Evolutionary conservation across 2,888 invertebrate species (phyloP), one percentile per base, ranked within the genome.

Genomic region (Quadriops clusia): DNA sequence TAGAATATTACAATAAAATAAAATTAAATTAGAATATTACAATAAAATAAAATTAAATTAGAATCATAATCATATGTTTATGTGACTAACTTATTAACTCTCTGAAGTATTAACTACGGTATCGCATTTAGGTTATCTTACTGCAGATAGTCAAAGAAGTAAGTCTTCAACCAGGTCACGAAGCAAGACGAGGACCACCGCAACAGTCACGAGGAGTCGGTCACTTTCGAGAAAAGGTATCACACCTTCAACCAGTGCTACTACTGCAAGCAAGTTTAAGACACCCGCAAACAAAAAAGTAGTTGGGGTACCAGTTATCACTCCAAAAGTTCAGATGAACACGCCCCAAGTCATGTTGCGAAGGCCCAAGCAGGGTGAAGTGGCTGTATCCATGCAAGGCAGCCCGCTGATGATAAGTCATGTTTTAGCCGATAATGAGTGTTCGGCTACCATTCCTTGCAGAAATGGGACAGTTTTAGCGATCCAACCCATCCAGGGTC

Each of bases 91-190:
- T n/a, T n/a, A n/a, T n/a, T n/a, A n/a, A n/a, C n/a, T n/a, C n/a
- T n/a, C n/a, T n/a, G n/a, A n/a, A n/a, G n/a, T n/a, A n/a, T n/a
- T n/a, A n/a, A n/a, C n/a, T n/a, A n/a, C n/a, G n/a, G n/a, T n/a
- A n/a, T n/a, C n/a, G n/a, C n/a, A 23, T 13, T 23, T n/a, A 23
- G 23, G 23, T 23, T 23, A 23, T 23, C 23, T 23, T 23, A 23
- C 23, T 12, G 23, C 23, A 8, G 23, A 13, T 6, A 23, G 23
- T 23, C 6, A 13, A 8, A 8, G 12, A n/a, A 23, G 23, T n/a
- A n/a, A n/a, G n/a, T n/a, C n/a, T n/a, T n/a, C n/a, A n/a, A 12
- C 23, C 13, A 23, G 12, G 2, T 6, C 12, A 8, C 7, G 13
- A 6, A 3, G 7, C 7, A 6, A n/a, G 13, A 3, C 23, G 3